phyloP scores from a whole-genome alignment of 2,113 vertebrate species.

The Aegithalos caudatus region DNA sequence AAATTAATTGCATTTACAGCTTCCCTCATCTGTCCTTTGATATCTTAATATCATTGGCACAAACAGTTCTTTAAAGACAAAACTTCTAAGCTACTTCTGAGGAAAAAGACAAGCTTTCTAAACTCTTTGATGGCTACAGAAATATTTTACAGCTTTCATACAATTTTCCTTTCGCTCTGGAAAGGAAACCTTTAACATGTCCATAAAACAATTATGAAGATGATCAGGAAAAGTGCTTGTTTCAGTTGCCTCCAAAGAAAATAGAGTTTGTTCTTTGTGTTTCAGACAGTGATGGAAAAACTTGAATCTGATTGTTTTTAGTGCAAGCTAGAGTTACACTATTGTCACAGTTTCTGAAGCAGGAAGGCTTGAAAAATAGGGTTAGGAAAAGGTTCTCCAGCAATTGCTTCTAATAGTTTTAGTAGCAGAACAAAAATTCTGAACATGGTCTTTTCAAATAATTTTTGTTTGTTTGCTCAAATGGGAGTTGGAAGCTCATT shows the following conservation, averaged over 20 bases:
- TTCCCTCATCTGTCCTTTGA: slow-evolving; percentile 40
- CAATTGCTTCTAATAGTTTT: background rate
- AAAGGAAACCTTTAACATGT: slow-evolving; percentile 45
- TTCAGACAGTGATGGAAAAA: slow-evolving; percentile 38
- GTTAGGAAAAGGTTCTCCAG: background rate
- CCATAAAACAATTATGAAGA: slow-evolving; percentile 36
- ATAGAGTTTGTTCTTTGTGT: slow-evolving; percentile 53
- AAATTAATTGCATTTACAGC: slow-evolving; percentile 35
- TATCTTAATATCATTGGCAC: background rate
- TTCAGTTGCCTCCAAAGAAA: slow-evolving; percentile 65
- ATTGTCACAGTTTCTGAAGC: slow-evolving; percentile 34
- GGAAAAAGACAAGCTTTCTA: slow-evolving; percentile 3
- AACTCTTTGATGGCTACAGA: slow-evolving; percentile 56
- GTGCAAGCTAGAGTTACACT: background rate
- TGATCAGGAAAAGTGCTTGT: slow-evolving; percentile 43
- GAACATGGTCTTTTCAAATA: background rate
- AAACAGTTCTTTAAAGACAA: slow-evolving; percentile 39
- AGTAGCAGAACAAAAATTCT: background rate
- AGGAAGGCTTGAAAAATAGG: slow-evolving; percentile 25
- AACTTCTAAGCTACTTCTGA: slow-evolving; percentile 60
- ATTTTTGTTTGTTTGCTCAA: background rate
- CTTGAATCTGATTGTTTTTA: slow-evolving; percentile 31
- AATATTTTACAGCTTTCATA: slow-evolving; percentile 43
- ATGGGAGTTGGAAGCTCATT: background rate
- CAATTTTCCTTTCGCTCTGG: background rate